These are phyloP conservation scores for Orthonyx spaldingii DNA, from an alignment of 2,113 vertebrate genomes.

Conservation along the genomic window DNA sequence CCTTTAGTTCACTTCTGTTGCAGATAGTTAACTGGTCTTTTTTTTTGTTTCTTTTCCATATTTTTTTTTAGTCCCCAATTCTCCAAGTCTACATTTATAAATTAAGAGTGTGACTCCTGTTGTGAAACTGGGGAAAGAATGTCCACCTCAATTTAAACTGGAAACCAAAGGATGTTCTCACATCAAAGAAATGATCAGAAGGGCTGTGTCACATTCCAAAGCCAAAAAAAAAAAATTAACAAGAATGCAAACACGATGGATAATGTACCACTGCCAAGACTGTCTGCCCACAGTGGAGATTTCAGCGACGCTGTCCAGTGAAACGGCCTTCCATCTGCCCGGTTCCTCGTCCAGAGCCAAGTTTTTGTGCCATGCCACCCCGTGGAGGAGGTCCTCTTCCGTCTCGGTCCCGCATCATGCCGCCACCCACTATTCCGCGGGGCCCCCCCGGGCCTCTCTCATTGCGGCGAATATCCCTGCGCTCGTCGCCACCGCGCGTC, in stretches of 20 bases:
- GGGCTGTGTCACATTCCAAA: slow-evolving; percentile 98
- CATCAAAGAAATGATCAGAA: slow-evolving; percentile 89
- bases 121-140: slow-evolving; percentile 82
- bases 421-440: slow-evolving; percentile 85
- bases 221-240: slow-evolving; percentile 83
- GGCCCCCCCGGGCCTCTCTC: slow-evolving; percentile 89
- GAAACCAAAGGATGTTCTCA: slow-evolving; percentile 86
- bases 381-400: slow-evolving; percentile 87
- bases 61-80: slow-evolving; percentile 70
- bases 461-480: slow-evolving; percentile 87
- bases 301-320: slow-evolving; percentile 87
- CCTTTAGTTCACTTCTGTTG: slow-evolving; percentile 74
- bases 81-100: slow-evolving; percentile 83
- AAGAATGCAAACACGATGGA: slow-evolving; percentile 92
- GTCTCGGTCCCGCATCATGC: slow-evolving; percentile 92
- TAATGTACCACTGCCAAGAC: slow-evolving; percentile 82
- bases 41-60: neutral
- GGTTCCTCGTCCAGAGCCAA: slow-evolving; percentile 84
- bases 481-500: slow-evolving; percentile 83
- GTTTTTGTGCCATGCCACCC: slow-evolving; percentile 88
- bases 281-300: slow-evolving; percentile 53
- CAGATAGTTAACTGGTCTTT: slow-evolving; percentile 68
- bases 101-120: slow-evolving; percentile 86
- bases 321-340: slow-evolving; percentile 89
- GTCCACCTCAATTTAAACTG: slow-evolving; percentile 85